Conservation (phyloP, 2,797 vertebrate species). For the Hoplostethus atlanticus region DNA sequence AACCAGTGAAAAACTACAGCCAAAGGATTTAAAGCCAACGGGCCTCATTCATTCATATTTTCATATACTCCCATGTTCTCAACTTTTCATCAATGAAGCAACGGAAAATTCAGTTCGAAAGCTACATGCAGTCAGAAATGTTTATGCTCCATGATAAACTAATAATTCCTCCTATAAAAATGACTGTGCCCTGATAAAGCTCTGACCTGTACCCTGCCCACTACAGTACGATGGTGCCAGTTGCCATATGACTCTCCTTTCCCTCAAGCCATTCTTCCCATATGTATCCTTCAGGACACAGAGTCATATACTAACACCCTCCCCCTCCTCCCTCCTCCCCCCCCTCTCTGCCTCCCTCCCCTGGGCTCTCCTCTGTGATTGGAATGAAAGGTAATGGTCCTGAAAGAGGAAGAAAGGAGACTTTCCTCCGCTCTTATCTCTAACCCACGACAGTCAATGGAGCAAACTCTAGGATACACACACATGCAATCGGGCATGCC, state of each 20-base stretch:
- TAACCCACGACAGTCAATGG: slow-evolving; percentile 84
- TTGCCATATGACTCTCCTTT: slow-evolving; percentile 33
- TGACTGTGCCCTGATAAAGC: slow-evolving; percentile 43
- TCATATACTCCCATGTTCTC: background rate
- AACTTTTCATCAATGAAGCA: slow-evolving; percentile 26
- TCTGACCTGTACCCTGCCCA: slow-evolving; percentile 27
- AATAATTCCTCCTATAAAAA: slow-evolving; percentile 27
- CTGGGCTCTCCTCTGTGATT: slow-evolving; percentile 83
- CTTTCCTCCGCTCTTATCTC: slow-evolving; percentile 81
- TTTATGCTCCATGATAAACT: slow-evolving; percentile 17
- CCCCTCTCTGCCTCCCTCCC: slow-evolving; percentile 49
- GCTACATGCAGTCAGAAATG: slow-evolving; percentile 15
- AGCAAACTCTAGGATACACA: slow-evolving; percentile 81
- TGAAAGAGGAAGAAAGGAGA: slow-evolving; percentile 86
- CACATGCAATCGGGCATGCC: too few species aligned
- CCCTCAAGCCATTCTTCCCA: slow-evolving; percentile 25
- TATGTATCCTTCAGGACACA: slow-evolving; percentile 66
- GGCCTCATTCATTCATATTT: slow-evolving; percentile 14
- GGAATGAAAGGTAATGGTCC: slow-evolving; percentile 88
- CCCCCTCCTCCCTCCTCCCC: background rate
- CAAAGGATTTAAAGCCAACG: slow-evolving; percentile 19
- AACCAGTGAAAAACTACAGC: background rate
- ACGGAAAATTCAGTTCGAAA: slow-evolving; percentile 33
- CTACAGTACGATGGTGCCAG: slow-evolving; percentile 43
- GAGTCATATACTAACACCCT: slow-evolving; percentile 34